Conservation (phyloP, 2,888 invertebrate species). For the Pseudolycoriella hygida region DNA sequence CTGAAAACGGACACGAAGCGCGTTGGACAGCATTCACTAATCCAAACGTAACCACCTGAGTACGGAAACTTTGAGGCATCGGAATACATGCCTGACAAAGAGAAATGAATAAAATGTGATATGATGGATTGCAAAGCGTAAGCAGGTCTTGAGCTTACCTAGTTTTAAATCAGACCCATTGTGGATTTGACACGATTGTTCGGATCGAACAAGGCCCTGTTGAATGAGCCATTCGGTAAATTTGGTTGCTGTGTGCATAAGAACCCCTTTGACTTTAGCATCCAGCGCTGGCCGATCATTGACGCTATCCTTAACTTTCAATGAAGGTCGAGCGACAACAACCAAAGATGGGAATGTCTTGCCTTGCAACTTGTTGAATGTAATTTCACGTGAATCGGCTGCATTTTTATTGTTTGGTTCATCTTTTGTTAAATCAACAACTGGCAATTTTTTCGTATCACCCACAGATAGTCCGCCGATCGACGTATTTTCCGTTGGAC, state of each 20-base stretch:
- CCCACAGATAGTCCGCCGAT: conserved; percentile 54
- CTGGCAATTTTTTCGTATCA: conserved; percentile 33
- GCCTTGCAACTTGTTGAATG: conserved; percentile 55
- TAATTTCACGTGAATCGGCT: conserved; percentile 53
- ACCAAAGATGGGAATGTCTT: conserved; percentile 77
- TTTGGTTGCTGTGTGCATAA: conserved; percentile 66
- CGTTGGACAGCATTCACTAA: conserved; percentile 71
- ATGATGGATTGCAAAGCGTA: background rate
- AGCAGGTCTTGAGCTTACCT: conserved; percentile 26
- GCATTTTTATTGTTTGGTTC: conserved; percentile 36
- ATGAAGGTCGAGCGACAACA: conserved; percentile 63
- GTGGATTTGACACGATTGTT: conserved; percentile 60
- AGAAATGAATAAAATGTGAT: conserved; percentile 3
- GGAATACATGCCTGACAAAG: conserved; percentile 55
- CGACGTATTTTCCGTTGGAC: conserved; percentile 53
- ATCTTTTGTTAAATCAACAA: conserved; percentile 45
- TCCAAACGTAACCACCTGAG: conserved; percentile 84
- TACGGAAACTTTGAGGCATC: conserved; percentile 71
- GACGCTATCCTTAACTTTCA: conserved; percentile 47
- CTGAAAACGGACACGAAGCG: conserved; percentile 74
- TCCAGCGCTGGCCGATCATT: conserved; percentile 47
- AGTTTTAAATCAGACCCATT: conserved; percentile 52
- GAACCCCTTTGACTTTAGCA: conserved; percentile 61
- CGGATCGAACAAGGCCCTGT: conserved; percentile 61
- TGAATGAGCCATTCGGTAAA: conserved; percentile 84